phyloP scores from a whole-genome alignment of 1,140 invertebrate genomes.

The Diorhabda elongata region DNA sequence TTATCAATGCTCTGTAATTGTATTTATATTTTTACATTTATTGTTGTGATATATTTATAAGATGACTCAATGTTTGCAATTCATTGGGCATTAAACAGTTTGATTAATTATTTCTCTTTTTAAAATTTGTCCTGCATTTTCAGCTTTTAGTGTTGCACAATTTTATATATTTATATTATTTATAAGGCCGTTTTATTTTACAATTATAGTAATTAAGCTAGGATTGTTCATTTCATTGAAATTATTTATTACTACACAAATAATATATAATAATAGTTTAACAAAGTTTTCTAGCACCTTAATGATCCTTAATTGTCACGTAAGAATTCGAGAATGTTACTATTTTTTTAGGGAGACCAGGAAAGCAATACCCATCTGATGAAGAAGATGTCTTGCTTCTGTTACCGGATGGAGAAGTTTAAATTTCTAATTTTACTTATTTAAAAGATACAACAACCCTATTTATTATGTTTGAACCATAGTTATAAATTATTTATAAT shows the following conservation, averaged over 20 bases:
- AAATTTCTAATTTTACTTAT: too few species aligned
- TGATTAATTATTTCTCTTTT: too few species aligned
- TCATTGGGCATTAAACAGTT: too few species aligned
- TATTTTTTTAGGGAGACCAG: conserved; percentile 3
- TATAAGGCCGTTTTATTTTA: neutral
- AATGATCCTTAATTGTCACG: neutral
- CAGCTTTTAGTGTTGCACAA: neutral
- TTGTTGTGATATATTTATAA: too few species aligned
- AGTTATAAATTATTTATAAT: too few species aligned
- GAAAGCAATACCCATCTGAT: conserved; percentile 5
- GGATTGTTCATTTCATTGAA: neutral
- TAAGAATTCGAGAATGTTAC: neutral
- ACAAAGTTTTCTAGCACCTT: neutral
- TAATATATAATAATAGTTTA: neutral
- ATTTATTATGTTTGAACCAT: too few species aligned
- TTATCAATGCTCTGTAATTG: too few species aligned
- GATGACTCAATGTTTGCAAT: too few species aligned
- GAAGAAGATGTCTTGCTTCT: neutral
- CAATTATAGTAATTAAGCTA: neutral
- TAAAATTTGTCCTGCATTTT: too few species aligned
- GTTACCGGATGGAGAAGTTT: neutral
- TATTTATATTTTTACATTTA: too few species aligned
- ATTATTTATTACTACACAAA: neutral
- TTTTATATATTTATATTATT: neutral
- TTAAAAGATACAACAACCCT: too few species aligned